Evolutionary conservation across 2,113 vertebrate genomes (phyloP).

Genomic region (Zosterops borbonicus): DNA sequence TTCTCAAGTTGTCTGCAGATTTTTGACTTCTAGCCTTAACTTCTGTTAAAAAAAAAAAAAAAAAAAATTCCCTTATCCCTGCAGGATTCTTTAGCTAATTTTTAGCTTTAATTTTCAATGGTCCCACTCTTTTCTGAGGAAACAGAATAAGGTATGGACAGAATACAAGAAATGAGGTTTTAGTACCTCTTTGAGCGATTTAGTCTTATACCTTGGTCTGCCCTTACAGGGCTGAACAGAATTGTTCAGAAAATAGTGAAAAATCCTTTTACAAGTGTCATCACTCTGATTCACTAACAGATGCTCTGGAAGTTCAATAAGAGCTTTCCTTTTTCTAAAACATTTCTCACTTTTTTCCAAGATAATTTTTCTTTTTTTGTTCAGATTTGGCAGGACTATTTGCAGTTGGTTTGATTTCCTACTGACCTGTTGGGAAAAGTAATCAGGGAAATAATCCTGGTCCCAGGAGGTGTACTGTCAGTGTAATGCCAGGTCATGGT

Average conservation of each 20-base stretch:
- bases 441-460: not conserved
- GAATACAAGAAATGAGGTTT: not conserved
- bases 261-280: not conserved
- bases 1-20: not conserved
- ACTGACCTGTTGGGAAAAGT: not conserved
- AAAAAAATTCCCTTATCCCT: not conserved
- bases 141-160: not conserved
- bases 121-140: not conserved
- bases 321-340: not conserved
- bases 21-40: slow-evolving; percentile 17
- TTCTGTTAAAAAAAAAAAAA: not conserved
- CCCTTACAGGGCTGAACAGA: not conserved
- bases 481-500: not conserved
- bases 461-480: not conserved
- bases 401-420: not conserved
- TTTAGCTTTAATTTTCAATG: not conserved
- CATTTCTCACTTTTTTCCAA: not conserved
- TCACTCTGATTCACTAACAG: not conserved
- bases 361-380: not conserved
- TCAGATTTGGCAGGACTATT: not conserved
- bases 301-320: not conserved
- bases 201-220: not conserved
- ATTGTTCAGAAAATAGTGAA: not conserved
- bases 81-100: not conserved
- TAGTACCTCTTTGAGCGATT: not conserved